phyloP scores from a whole-genome alignment of 2,888 invertebrate genomes.

The Acronicta leporina region DNA sequence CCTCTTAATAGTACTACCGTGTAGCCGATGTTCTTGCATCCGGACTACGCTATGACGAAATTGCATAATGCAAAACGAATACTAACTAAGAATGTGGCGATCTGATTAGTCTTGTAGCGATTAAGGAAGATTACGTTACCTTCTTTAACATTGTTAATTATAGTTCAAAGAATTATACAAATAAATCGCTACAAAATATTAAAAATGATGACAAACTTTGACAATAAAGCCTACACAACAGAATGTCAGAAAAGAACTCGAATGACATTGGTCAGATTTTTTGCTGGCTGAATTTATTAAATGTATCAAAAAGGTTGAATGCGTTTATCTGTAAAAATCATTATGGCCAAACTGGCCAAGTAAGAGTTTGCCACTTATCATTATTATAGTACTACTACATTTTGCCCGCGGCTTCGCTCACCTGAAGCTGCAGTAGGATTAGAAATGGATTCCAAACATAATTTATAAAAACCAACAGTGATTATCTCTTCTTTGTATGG shows the following conservation, averaged over 20 bases:
- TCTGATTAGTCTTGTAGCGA: slow-evolving; percentile 30
- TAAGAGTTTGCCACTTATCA: too few species aligned
- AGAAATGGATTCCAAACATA: too few species aligned
- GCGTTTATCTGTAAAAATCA: too few species aligned
- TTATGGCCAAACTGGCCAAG: too few species aligned
- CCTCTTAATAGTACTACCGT: slow-evolving; percentile 51
- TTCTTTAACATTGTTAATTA: slow-evolving; percentile 54
- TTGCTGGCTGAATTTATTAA: too few species aligned
- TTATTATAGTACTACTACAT: too few species aligned
- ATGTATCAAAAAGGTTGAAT: too few species aligned
- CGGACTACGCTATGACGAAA: slow-evolving; percentile 48
- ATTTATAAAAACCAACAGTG: too few species aligned
- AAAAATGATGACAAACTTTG: slow-evolving; percentile 6
- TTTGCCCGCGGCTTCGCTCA: too few species aligned
- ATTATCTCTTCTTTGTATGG: too few species aligned
- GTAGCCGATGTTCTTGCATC: slow-evolving; percentile 50
- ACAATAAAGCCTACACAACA: neutral
- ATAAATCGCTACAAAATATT: slow-evolving; percentile 27
- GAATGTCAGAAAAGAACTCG: neutral
- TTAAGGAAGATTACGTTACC: slow-evolving; percentile 42
- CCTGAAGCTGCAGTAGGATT: too few species aligned
- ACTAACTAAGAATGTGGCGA: slow-evolving; percentile 29
- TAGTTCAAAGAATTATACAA: slow-evolving; percentile 20
- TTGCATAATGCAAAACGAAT: slow-evolving; percentile 42
- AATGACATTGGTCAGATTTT: too few species aligned